These are phyloP conservation scores for Euwallacea fornicatus DNA, from an alignment of 1,140 invertebrate genomes.

Conservation along the genomic window DNA sequence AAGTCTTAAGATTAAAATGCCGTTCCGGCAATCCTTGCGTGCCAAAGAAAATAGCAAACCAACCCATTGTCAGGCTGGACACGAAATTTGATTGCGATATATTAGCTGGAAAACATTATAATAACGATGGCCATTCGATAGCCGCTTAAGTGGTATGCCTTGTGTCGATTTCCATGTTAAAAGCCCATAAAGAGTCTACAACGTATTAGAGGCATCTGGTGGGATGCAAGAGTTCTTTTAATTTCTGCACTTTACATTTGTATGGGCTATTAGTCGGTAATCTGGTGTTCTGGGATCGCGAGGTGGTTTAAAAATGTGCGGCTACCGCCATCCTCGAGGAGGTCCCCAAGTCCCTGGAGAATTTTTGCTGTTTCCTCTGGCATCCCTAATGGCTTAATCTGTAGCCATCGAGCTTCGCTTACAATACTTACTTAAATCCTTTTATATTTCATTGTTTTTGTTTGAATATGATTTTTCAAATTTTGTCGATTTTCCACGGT, in stretches of 20 bases:
- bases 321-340: constrained; percentile 3
- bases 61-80: constrained; percentile 24
- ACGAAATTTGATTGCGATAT: constrained; percentile 41
- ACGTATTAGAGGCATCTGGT: constrained; percentile 37
- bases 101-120: constrained; percentile 34
- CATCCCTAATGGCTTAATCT: constrained; percentile 6
- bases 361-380: constrained; percentile 8
- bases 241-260: constrained; percentile 44
- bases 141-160: constrained; percentile 27
- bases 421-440: too few species aligned
- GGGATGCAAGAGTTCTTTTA: constrained; percentile 37
- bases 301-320: constrained; percentile 27
- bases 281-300: constrained; percentile 39
- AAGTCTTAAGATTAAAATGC: constrained; percentile 5
- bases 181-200: constrained; percentile 38
- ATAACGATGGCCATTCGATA: constrained; percentile 36
- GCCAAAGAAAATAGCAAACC: constrained; percentile 15
- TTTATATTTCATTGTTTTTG: too few species aligned
- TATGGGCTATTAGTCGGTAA: constrained; percentile 42
- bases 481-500: too few species aligned
- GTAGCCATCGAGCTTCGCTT: not conserved
- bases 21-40: constrained; percentile 5
- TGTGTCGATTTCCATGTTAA: constrained; percentile 40
- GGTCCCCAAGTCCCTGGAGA: constrained; percentile 19
- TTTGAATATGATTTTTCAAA: too few species aligned